Conservation (phyloP, 2,888 invertebrate genomes). For the Myopa testacea region DNA sequence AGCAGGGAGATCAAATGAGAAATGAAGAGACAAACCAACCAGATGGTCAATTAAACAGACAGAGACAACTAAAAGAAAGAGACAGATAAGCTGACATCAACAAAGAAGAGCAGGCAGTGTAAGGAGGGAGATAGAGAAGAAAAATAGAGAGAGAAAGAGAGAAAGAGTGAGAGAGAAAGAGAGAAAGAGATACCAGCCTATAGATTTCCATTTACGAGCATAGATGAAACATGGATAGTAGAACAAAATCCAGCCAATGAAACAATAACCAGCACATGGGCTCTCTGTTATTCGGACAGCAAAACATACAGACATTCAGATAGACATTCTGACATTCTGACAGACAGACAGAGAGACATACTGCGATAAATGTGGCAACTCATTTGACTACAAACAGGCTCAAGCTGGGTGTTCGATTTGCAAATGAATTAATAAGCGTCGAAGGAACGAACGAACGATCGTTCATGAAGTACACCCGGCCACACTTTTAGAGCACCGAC, state of each 20-base stretch:
- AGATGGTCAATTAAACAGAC: too few relatives aligned
- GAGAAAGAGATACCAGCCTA: background rate
- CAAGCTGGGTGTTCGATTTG: conserved; percentile 24
- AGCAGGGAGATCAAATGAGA: too few relatives aligned
- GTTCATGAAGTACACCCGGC: background rate
- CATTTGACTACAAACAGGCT: conserved; percentile 18
- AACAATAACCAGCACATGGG: background rate
- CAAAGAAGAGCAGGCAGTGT: too few relatives aligned
- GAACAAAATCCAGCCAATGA: background rate
- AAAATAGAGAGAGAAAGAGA: background rate
- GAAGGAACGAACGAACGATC: background rate
- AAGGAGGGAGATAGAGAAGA: background rate
- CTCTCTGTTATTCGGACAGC: background rate
- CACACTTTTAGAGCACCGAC: background rate
- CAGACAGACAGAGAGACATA: conserved; percentile 7
- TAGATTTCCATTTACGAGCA: too few relatives aligned
- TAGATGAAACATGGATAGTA: too few relatives aligned
- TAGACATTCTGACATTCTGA: background rate
- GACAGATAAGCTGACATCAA: background rate
- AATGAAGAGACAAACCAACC: too few relatives aligned
- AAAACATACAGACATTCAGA: background rate
- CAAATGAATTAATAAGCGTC: conserved; percentile 37
- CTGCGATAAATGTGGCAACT: background rate
- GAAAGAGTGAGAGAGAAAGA: background rate
- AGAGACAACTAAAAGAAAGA: too few relatives aligned